Conservation (phyloP, 92 coral and sea anemone species). For the Phenganax subtilis region DNA sequence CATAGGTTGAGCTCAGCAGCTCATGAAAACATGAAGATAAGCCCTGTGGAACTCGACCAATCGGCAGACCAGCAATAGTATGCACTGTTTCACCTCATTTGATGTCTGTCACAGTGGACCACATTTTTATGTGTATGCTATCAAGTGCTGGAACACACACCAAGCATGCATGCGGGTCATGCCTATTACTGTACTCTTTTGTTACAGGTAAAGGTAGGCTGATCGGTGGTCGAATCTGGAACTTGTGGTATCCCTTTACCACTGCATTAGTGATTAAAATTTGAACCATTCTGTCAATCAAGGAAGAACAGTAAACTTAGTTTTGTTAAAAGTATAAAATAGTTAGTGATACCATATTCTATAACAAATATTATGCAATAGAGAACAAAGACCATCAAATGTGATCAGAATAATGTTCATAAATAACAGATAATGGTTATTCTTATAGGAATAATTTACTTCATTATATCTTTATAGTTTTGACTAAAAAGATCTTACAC, state of each 20-base stretch:
- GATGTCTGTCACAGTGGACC: constrained; percentile 36
- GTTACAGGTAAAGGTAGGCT: constrained; percentile 12
- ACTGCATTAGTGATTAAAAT: not conserved
- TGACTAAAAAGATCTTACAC: no score
- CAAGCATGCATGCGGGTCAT: constrained; percentile 44
- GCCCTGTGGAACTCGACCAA: constrained; percentile 50
- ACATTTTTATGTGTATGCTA: constrained; percentile 21
- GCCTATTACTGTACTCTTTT: constrained; percentile 40
- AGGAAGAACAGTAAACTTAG: not conserved
- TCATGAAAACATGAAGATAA: constrained; percentile 43
- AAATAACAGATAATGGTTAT: no score
- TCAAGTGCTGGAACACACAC: constrained; percentile 49
- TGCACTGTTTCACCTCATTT: constrained; percentile 46
- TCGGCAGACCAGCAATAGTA: constrained; percentile 49
- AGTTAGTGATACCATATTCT: no score
- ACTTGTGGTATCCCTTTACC: constrained; percentile 2
- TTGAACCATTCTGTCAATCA: constrained; percentile 1
- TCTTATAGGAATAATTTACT: no score
- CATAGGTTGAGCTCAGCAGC: constrained; percentile 20
- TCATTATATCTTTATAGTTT: no score
- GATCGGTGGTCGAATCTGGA: constrained; percentile 4
- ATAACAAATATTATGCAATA: no score
- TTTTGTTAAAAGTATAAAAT: no score
- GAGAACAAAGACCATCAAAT: no score
- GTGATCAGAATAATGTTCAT: no score